Base-by-base conservation (phyloP, 1,140 invertebrate species). In the Drosophila baimaii region DNA sequence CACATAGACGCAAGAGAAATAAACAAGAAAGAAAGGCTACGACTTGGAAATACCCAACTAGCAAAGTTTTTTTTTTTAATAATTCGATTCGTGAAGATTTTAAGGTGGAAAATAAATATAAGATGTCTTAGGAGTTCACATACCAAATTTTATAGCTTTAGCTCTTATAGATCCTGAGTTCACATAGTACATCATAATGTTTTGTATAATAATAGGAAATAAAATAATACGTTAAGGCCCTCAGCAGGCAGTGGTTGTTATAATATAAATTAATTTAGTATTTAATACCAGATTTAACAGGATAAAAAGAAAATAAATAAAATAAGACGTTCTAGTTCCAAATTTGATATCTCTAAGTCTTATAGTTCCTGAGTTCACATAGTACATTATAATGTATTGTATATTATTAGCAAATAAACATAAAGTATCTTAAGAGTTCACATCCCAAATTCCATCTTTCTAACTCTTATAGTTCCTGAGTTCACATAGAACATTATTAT, bases 1-100 rank as follows among this genome's bases (percentile, higher is more conserved):
- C 58, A 37, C 58, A 51, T 4, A 49, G 7, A 62, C 31, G 15
- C 23, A 10, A n/a, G 51, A 35, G 23, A 35, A 15, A 35, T 35
- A 35, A 54, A 21, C 31, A 21, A 35, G 51, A 15, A 29, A 31
- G 9, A 44, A 33, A 35, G 31, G 29, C 4, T 15, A 1, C 7
- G 7, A 10, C 29, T 35, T 1, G 29, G 51, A 5, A 54, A n/a
- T 54, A 35, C 31, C 19, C 31, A 13, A 52, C 46, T n/a, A 10
- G 4, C 1, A 2, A 5, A 0, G 0, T 12, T 21, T 6, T 52
- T 15, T 9, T 3, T 9, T 8, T 3, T 15, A 15, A 51, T 13
- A 12, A 1, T 15, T 31, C 0, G 10, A 51, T 27, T 19, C 5
- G 5, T 29, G 7, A 0, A 13, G 12, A 0, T 29, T 29, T 29